Evolutionary conservation across 2,113 vertebrate species (phyloP), one percentile per base, ranked within the genome.

Genomic region (Corythaeola cristata): DNA sequence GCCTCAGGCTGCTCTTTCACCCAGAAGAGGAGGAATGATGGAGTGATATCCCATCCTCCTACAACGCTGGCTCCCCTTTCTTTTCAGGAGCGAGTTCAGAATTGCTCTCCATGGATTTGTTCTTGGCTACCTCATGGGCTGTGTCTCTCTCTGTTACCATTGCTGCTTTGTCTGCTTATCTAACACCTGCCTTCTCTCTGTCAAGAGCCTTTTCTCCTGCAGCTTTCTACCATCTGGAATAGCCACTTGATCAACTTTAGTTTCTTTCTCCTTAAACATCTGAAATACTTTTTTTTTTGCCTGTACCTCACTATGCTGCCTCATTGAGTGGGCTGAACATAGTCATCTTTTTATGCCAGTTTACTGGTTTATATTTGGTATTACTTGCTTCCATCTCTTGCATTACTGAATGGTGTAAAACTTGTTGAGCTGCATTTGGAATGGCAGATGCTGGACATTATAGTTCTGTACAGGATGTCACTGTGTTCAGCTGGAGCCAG

Each of bases 1-100:
- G 83, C 76, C 86, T 88, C 45, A 72, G 83, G 76, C 92, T 96
- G 66, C 62, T 89, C 86, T 92, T 92, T 93, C 73, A 81, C 80
- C 64, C 83, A 75, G 73, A 82, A 72, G 81, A 66, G 44, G 44
- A 77, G 64, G 66, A 96, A 60, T 74, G 64, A 81, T 81, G 66
- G 90, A 74, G 35, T 75, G 68, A 89, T 85, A 95, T 52, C 80
- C 53, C 69, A 27, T 92, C 76, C 44, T 94, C 32, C 72, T 78
- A 15, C 76, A 64, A 11, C 1, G 2, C 64, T 92, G 80, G 35
- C 68, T 95, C 33, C 68, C 26, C 55, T 59, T 92, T 94, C 56
- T 81, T 93, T 92, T 87, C 64, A 72, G 73, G 88, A 97, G 28
- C 58, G 41, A 39, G 53, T 84, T 96, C 69, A 69, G 86, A 91